Base-by-base conservation (phyloP, 2,113 vertebrate genomes). In the Ahaetulla prasina region DNA sequence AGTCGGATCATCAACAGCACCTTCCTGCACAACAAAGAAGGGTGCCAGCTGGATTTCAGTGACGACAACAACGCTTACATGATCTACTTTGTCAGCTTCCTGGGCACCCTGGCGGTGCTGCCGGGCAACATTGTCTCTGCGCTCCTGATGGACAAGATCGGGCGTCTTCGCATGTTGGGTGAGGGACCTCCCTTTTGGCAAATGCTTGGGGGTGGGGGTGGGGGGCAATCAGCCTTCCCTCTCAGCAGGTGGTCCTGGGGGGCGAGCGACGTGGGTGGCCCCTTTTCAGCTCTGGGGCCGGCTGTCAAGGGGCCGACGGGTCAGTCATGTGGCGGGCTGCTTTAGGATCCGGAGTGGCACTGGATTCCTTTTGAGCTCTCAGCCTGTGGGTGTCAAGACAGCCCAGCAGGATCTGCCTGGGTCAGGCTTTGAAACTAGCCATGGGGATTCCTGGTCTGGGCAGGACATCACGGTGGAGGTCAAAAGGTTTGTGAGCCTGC, bases 1-100 rank as follows among this genome's bases (percentile, higher is more conserved):
- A 98, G 98, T 95, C 97, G 97, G 14, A 97, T 99, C 95, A 88
- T 99, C 94, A 99, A 99, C 97, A 99, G 99, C 97, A 99, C 98
- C 0, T 99, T 99, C 97, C 96, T 99, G 95, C 99, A 99, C 98
- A 99, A 98, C 97, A 99, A 99, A 94, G 99, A 99, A 94, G 99
- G 99, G 94, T 99, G 99, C 93, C 98, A 98, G 92, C 97, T 99
- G 12, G 99, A 99, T 50, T 98, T 99, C 96, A 98, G 99, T 0
- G 99, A 99, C 0, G 99, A 99, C 0, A 99, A 99, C 90, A 99
- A 98, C 0, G 99, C 99, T 96, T 99, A 99, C 98, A 99, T 99
- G 99, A 98, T 99, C 93, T 99, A 99, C 96, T 99, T 99, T 0
- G 99, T 99, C 97, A 99, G 99, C 95, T 99, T 99, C 97, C 92